These are phyloP conservation scores for Andricus curvator DNA, from an alignment of 2,888 invertebrate genomes.

Conservation along the genomic window DNA sequence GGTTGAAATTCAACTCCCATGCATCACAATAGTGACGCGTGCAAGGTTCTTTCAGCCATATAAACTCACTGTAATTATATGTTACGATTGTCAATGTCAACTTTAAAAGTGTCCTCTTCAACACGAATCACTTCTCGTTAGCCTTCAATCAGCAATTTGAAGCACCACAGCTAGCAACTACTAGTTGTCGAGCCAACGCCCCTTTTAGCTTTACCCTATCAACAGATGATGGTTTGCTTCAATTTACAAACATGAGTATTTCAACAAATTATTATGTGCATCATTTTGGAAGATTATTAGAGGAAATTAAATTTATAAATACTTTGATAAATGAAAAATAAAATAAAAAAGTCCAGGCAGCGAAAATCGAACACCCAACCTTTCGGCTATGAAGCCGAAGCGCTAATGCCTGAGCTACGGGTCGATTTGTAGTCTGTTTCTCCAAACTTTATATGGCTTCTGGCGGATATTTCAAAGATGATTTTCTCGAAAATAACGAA, in stretches of 20 bases:
- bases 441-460: too few relatives aligned
- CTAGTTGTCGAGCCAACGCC: neutral
- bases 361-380: too few relatives aligned
- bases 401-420: too few relatives aligned
- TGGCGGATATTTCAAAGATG: too few relatives aligned
- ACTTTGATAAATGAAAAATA: too few relatives aligned
- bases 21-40: conserved; percentile 74
- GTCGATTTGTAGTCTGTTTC: too few relatives aligned
- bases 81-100: conserved; percentile 54
- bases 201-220: neutral
- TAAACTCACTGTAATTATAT: conserved; percentile 74
- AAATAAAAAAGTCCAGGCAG: too few relatives aligned
- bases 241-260: neutral
- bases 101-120: conserved; percentile 53
- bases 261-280: too few relatives aligned
- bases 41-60: conserved; percentile 68
- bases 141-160: neutral
- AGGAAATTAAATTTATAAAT: too few relatives aligned
- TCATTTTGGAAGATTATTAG: too few relatives aligned
- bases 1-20: conserved; percentile 77
- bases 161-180: neutral
- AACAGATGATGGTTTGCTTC: neutral
- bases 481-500: too few relatives aligned
- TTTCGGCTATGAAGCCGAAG: too few relatives aligned
- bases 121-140: conserved; percentile 54